A percentile compares a stretch with the other conserved stretches of the same genome.
phyloP scores from a whole-genome alignment of 2,888 invertebrate species.

The Sthenelais limicola region DNA sequence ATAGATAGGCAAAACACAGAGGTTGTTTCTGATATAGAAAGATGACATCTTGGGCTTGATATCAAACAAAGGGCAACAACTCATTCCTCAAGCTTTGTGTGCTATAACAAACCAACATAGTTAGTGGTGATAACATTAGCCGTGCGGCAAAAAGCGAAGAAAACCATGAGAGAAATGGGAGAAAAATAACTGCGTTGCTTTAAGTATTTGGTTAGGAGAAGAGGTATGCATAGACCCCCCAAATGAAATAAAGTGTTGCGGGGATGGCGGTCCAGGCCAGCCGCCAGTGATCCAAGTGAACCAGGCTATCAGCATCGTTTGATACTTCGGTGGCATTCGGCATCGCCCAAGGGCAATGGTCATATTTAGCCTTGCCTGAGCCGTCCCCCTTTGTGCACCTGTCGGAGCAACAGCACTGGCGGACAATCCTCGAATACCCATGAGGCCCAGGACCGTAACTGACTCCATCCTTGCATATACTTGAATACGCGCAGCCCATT shows the following conservation, averaged over 20 bases:
- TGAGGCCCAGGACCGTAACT: conserved; percentile 41
- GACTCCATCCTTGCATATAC: conserved; percentile 41
- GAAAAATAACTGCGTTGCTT: no score
- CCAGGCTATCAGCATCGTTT: neutral
- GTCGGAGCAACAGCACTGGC: conserved; percentile 38
- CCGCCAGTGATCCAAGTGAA: conserved; percentile 20
- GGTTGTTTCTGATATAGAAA: no score
- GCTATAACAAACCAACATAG: no score
- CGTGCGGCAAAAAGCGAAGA: no score
- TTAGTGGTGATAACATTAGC: no score
- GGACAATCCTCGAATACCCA: conserved; percentile 37
- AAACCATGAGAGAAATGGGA: no score
- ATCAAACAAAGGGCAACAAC: no score
- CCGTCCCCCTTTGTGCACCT: conserved; percentile 30
- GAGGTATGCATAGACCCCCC: conserved; percentile 9
- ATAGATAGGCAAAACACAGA: no score
- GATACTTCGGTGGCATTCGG: conserved; percentile 14
- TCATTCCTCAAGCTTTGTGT: no score
- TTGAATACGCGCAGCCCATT: conserved; percentile 38
- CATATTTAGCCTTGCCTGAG: conserved; percentile 27
- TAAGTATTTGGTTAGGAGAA: conserved; percentile 13
- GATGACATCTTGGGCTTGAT: no score
- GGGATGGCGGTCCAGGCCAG: conserved; percentile 26
- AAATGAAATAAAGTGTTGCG: conserved; percentile 6
- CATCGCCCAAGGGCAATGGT: conserved; percentile 21